Percentiles rank a stretch among this genome's conserved stretches.
These are phyloP conservation scores for Progne subis DNA, from an alignment of 2,113 vertebrate genomes.

Conservation along the genomic window DNA sequence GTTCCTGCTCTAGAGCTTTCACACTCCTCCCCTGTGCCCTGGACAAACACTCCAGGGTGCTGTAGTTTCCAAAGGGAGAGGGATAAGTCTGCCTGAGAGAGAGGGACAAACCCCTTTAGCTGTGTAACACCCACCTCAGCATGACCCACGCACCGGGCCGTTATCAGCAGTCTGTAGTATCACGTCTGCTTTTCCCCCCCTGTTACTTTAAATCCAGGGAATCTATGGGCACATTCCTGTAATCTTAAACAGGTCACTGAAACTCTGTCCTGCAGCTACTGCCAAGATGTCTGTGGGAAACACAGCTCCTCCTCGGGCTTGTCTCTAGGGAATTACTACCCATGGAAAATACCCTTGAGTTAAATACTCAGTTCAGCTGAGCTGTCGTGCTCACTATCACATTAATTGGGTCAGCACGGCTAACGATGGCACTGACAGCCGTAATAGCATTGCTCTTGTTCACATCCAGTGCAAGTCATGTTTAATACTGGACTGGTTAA, in stretches of 20 bases:
- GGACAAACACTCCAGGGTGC: background rate
- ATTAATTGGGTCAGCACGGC: background rate
- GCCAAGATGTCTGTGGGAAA: background rate
- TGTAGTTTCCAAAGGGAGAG: background rate
- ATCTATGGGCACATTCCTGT: background rate
- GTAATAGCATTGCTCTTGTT: background rate
- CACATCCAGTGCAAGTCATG: background rate
- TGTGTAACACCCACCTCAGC: background rate
- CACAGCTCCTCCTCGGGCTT: background rate
- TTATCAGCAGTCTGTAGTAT: background rate
- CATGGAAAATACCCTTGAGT: fast-evolving
- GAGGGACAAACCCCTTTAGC: background rate
- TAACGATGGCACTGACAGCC: background rate
- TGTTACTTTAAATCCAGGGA: background rate
- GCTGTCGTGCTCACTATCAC: background rate
- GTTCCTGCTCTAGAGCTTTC: background rate
- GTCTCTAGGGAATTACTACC: background rate
- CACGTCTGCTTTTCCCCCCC: background rate
- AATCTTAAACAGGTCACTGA: background rate
- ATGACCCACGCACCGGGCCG: fast-evolving
- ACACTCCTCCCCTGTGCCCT: background rate
- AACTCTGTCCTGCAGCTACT: background rate
- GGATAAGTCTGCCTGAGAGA: background rate
- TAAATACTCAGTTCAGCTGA: background rate
- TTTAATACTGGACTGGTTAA: background rate